Evolutionary conservation across 2,888 invertebrate species (phyloP), one percentile per base, ranked within the genome.

Genomic region (Lepidochrysops patricia): DNA sequence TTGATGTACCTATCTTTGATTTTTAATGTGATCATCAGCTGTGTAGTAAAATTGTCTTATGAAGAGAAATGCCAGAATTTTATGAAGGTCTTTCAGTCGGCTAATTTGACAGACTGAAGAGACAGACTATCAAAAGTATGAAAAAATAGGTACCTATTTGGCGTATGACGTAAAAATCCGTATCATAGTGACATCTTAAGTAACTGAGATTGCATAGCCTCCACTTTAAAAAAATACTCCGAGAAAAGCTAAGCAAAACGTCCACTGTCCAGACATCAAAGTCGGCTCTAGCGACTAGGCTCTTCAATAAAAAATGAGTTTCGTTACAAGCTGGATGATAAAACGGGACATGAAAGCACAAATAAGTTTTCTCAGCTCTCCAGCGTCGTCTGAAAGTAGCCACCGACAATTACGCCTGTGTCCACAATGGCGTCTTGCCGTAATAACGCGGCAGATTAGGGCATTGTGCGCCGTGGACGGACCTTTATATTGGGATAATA

Each of bases 401-500:
- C 54, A 50, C 61, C 58, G 61, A 63, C 66, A 63, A 66, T 67
- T 65, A 64, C 61, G 63, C 61, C 13, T 64, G 60, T 65, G 62
- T 60, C 63, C 64, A 69, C 68, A 71, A 70, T 69, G 66, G 62
- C 62, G 62, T 66, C 63, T 64, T 64, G 61, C 63, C 66, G 63
- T 68, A 68, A 69, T 70, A 68, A 67, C 67, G 64, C 64, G 61
- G 63, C 63, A 71, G 69, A 71, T 70, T 70, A 71, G 65, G 63
- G 67, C 66, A 71, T 71, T 72, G 70, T 72, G 69, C 60, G 63
- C 62, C 62, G 66, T 69, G 70, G 72, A 69, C 69, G 66, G 67
- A 68, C 72, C 75, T 75, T 76, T 71, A 72, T 72, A 67, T 65
- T 67, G 63, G 66, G 68, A 71, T 74, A 71, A 75, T 75, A 70